Evolutionary conservation across 2,113 vertebrate genomes (phyloP), one percentile per base, ranked within the genome.

Genomic region (Romanogobio albipinnatus): DNA sequence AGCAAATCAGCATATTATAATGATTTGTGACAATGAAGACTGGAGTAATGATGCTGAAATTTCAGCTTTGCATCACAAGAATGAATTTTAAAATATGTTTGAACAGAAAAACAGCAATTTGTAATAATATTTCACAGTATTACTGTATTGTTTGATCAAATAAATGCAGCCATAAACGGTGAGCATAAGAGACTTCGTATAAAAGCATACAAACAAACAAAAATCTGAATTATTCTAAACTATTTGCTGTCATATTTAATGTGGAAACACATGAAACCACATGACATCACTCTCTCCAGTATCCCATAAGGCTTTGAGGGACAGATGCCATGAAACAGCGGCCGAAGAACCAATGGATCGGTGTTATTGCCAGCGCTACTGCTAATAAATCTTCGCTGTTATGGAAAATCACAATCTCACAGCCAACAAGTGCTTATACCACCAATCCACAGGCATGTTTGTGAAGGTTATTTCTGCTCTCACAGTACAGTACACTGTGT

Each of bases 321-420:
- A 59, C 66, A 80, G 47, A 85, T 49, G 73, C 19, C 33, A 19
- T 68, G 51, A 53, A 43, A 22, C 17, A 62, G 64, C n/a, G 51
- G 22, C 68, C 24, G 71, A n/a, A 36, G 81, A 59, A 66, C 71
- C 39, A 62, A 84, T 68, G 66, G 61, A 19, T 62, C 19, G 11
- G 39, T 49, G 84, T 86, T 76, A 82, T 61, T 61, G 73, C 75
- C 76, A 75, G 39, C 70, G 5, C 15, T n/a, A 62, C 85, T 86
- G 61, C 51, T 84, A 85, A 85, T 84, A 83, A 73, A 84, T 29
- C 73, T 49, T 45, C 83, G 77, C 53, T 87, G 84, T 84, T 61
- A 76, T 91, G 88, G 90, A 91, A 90, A 89, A 88, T 74, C 24
- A 85, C 85, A 33, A 49, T 83, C 51, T 56, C n/a, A 80, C 66